phyloP scores from a whole-genome alignment of 2,113 vertebrate genomes.

The Seriola quinqueradiata region DNA sequence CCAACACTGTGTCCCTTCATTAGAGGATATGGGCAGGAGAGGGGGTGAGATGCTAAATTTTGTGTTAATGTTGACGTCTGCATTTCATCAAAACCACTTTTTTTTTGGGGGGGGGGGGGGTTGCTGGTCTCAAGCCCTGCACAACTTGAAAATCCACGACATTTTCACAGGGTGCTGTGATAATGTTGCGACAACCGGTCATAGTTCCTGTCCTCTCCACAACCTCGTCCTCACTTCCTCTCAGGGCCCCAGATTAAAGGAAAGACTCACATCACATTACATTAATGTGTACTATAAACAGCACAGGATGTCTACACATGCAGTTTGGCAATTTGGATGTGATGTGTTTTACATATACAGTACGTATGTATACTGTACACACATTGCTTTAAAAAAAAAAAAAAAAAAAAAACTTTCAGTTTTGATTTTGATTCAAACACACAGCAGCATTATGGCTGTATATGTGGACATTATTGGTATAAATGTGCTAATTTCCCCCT shows the following conservation, averaged over 20 bases:
- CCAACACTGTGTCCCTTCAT: conserved; percentile 86
- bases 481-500: neutral
- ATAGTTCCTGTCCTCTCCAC: conserved; percentile 46
- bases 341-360: neutral
- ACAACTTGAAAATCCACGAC: conserved; percentile 63
- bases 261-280: neutral
- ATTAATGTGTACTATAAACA: neutral
- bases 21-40: conserved; percentile 70
- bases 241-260: conserved; percentile 1
- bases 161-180: conserved; percentile 44
- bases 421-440: neutral
- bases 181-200: conserved; percentile 35
- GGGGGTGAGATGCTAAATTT: conserved; percentile 76
- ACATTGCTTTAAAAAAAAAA: neutral
- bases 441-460: neutral
- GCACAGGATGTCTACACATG: neutral
- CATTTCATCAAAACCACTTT: conserved; percentile 82
- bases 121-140: conserved; percentile 57
- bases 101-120: conserved; percentile 33
- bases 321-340: neutral
- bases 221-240: conserved; percentile 22
- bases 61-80: conserved; percentile 83
- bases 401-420: too few species aligned
- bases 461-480: neutral
- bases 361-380: neutral